Conservation (phyloP, 2,888 invertebrate genomes). For the Oeneis ivallda region DNA sequence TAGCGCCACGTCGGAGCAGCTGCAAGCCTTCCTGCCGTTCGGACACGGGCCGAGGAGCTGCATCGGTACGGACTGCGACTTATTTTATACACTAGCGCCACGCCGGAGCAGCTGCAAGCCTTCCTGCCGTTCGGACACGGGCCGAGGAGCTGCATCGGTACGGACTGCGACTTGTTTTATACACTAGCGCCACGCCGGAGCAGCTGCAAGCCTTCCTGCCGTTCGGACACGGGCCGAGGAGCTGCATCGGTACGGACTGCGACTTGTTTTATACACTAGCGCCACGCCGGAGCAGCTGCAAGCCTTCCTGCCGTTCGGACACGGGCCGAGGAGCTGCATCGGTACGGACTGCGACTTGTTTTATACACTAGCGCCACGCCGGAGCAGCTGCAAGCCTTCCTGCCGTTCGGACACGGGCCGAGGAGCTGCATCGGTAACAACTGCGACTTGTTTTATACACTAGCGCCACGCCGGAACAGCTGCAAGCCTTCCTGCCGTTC, state of each 20-base stretch:
- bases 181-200: slow-evolving; percentile 35
- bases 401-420: slow-evolving; percentile 9
- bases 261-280: no score
- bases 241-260: not conserved
- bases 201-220: slow-evolving; percentile 9
- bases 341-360: not conserved
- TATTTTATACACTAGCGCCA: slow-evolving; percentile 33
- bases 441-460: no score
- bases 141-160: not conserved
- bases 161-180: no score
- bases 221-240: not conserved
- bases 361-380: slow-evolving; percentile 39
- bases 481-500: no score
- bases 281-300: slow-evolving; percentile 16
- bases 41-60: slow-evolving; percentile 2
- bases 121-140: slow-evolving; percentile 12
- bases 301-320: slow-evolving; percentile 10
- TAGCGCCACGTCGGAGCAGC: slow-evolving; percentile 33
- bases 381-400: not conserved
- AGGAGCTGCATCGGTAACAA: not conserved
- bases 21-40: slow-evolving; percentile 8
- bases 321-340: not conserved
- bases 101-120: slow-evolving; percentile 1
- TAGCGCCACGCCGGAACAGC: no score
- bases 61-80: not conserved